Percentiles rank a stretch among this genome's conserved stretches.
phyloP scores from a whole-genome alignment of 2,888 invertebrate genomes.

The Paralinhomoeus sp. region DNA sequence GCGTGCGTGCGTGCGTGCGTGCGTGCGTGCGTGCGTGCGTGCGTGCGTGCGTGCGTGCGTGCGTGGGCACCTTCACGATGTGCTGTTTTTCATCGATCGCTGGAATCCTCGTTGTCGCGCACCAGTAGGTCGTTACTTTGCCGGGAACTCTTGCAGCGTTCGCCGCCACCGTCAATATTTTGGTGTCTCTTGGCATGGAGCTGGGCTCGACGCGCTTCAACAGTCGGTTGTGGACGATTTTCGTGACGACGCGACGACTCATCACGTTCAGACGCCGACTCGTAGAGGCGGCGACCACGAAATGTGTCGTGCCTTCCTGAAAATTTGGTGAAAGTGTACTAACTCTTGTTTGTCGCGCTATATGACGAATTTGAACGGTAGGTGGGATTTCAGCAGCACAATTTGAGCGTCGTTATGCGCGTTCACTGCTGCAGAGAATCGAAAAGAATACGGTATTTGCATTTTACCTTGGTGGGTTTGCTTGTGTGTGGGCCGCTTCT shows the following conservation, averaged over 20 bases:
- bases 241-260: neutral
- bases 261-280: neutral
- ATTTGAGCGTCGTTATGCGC: too few species aligned
- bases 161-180: conserved; percentile 7
- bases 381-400: too few species aligned
- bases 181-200: neutral
- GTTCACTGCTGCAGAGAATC: too few species aligned
- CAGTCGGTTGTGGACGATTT: neutral
- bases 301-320: neutral
- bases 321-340: neutral
- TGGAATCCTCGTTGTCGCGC: conserved; percentile 57
- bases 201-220: neutral
- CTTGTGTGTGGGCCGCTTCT: too few species aligned
- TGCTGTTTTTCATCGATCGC: conserved; percentile 40
- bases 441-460: too few species aligned
- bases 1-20: too few species aligned
- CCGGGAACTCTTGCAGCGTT: conserved; percentile 42
- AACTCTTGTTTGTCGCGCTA: too few species aligned
- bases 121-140: conserved; percentile 89
- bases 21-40: too few species aligned
- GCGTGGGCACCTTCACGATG: conserved; percentile 48
- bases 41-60: too few species aligned
- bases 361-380: too few species aligned
- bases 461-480: too few species aligned
- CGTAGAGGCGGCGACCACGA: neutral